A percentile compares a stretch with the other conserved stretches of the same genome.
phyloP scores from a whole-genome alignment of 1,140 invertebrate species.

The Neuroterus valhalla region DNA sequence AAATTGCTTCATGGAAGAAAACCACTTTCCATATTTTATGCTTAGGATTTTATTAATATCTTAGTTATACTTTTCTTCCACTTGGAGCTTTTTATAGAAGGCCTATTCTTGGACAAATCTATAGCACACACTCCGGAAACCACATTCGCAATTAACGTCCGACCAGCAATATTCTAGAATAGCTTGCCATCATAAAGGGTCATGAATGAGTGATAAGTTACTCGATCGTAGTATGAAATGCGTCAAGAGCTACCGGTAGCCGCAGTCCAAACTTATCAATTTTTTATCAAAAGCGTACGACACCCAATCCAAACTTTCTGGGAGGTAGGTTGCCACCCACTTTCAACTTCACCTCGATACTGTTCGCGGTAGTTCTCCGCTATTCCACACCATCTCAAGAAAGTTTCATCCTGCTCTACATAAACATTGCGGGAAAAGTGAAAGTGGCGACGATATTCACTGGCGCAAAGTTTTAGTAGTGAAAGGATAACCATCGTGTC shows the following conservation, averaged over 20 bases:
- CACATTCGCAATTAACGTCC: background rate
- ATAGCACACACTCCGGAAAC: too few species aligned
- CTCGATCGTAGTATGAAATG: background rate
- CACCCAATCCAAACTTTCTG: constrained; percentile 55
- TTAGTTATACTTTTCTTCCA: too few species aligned
- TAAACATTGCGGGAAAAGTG: constrained; percentile 74
- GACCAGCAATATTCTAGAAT: background rate
- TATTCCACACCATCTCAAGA: constrained; percentile 59
- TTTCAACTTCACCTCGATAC: constrained; percentile 46
- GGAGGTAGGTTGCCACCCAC: background rate
- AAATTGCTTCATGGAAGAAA: too few species aligned
- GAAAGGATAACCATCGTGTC: background rate
- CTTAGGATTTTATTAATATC: too few species aligned
- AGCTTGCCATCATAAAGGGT: background rate
- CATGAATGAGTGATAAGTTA: background rate
- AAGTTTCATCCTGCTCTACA: constrained; percentile 72
- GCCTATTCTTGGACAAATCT: too few species aligned
- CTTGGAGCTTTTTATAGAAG: too few species aligned
- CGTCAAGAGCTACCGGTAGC: background rate
- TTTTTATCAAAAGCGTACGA: constrained; percentile 47
- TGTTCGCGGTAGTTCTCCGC: constrained; percentile 50
- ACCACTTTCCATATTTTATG: too few species aligned
- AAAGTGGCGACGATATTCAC: constrained; percentile 69
- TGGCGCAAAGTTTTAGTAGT: constrained; percentile 63
- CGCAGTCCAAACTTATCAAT: constrained; percentile 46